phyloP scores from a whole-genome alignment of 2,888 invertebrate genomes.

The Selenia dentaria region DNA sequence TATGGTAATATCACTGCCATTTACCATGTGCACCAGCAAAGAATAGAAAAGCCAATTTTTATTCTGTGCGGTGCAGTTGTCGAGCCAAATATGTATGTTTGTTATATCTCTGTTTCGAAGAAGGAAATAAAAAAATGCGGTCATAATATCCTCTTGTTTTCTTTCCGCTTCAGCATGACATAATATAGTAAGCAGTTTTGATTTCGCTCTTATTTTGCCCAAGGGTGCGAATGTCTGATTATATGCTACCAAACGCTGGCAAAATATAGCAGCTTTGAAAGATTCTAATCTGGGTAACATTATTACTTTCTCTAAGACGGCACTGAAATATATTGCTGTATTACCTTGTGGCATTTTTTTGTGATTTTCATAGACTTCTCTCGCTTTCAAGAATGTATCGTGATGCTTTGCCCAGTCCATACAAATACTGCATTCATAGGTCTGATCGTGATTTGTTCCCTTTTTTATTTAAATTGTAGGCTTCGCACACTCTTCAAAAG shows the following conservation, averaged over 20 bases:
- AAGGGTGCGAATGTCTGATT: conserved; percentile 13
- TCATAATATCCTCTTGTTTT: too few relatives aligned
- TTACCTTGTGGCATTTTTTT: background rate
- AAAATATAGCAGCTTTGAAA: conserved; percentile 24
- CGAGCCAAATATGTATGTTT: conserved; percentile 13
- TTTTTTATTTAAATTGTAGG: too few relatives aligned
- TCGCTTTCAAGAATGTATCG: too few relatives aligned
- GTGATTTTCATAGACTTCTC: too few relatives aligned
- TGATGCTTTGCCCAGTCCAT: conserved; percentile 1
- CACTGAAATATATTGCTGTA: too few relatives aligned
- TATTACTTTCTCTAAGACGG: background rate
- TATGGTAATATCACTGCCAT: too few relatives aligned
- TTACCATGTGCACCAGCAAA: conserved; percentile 24
- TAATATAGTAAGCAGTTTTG: background rate
- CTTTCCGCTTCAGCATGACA: too few relatives aligned
- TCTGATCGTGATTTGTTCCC: too few relatives aligned
- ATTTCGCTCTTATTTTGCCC: conserved; percentile 10
- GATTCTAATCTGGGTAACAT: conserved; percentile 23
- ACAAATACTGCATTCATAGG: too few relatives aligned
- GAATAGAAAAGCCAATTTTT: conserved; percentile 17
- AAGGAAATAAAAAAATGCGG: too few relatives aligned
- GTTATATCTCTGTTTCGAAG: background rate
- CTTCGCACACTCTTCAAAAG: too few relatives aligned
- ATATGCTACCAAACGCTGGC: background rate
- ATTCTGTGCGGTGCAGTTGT: conserved; percentile 10